phyloP scores from a whole-genome alignment of 1,140 invertebrate species.

The Hirudo medicinalis region DNA sequence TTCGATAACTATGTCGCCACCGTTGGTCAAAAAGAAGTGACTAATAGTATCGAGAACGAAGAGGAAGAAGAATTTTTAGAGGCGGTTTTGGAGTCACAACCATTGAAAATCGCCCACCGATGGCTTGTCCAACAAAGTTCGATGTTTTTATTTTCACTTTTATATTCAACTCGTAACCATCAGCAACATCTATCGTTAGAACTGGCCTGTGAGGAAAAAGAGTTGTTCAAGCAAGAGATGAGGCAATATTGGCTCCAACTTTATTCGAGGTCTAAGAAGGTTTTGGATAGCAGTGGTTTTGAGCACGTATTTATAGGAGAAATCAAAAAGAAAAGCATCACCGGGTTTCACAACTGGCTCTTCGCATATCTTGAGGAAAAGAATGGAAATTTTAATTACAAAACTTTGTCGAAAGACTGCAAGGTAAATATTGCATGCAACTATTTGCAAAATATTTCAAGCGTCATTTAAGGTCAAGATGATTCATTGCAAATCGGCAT shows the following conservation, averaged over 20 bases:
- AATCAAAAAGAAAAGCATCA: constrained; percentile 54
- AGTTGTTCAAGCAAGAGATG: constrained; percentile 48
- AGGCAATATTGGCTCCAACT: constrained; percentile 51
- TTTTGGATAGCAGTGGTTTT: constrained; percentile 50
- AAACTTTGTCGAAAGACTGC: constrained; percentile 37
- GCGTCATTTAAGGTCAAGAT: no score
- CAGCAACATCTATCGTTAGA: constrained; percentile 9
- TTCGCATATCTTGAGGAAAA: constrained; percentile 62
- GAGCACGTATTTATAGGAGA: constrained; percentile 76
- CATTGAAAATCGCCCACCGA: constrained; percentile 8
- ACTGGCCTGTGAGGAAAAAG: constrained; percentile 42
- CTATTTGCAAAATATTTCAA: no score
- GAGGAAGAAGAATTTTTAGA: constrained; percentile 61
- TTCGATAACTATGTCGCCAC: constrained; percentile 16
- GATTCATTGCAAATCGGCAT: no score
- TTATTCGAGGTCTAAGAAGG: constrained; percentile 60
- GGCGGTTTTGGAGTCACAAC: constrained; percentile 49
- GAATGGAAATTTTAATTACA: constrained; percentile 55
- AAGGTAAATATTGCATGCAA: no score
- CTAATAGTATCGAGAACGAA: not conserved
- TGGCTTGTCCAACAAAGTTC: constrained; percentile 9
- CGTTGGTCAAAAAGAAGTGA: constrained; percentile 2
- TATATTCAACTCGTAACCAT: not conserved
- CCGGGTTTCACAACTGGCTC: constrained; percentile 78
- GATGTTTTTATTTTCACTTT: not conserved